Evolutionary conservation across 2,797 vertebrate genomes (phyloP).

Genomic region (Myotis pilosus): DNA sequence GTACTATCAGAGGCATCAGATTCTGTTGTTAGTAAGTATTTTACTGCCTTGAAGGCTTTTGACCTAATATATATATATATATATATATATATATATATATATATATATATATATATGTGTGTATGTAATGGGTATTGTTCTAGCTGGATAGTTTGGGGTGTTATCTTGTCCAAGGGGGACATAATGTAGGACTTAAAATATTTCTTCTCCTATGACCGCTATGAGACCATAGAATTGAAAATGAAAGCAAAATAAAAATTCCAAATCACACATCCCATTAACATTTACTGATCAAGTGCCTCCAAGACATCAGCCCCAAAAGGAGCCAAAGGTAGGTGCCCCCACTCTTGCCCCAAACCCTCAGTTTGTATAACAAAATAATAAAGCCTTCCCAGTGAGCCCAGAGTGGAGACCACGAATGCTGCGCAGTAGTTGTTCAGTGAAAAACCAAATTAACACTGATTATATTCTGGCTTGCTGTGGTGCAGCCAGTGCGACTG

Average conservation of each 20-base stretch:
- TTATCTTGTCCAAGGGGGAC: not conserved
- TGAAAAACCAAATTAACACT: conserved; percentile 84
- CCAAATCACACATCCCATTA: not conserved
- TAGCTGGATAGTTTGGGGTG: not conserved
- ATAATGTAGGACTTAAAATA: not conserved
- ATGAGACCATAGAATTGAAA: not conserved
- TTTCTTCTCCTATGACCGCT: not conserved
- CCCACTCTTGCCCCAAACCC: not conserved
- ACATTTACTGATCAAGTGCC: not conserved
- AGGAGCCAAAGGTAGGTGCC: not conserved
- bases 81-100: not conserved
- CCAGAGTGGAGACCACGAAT: conserved; percentile 54
- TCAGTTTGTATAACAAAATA: not conserved
- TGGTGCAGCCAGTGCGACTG: conserved; percentile 81
- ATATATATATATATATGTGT: not conserved
- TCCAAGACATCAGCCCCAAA: not conserved
- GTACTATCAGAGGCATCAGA: not conserved
- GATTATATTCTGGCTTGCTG: conserved; percentile 84
- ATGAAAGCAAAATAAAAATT: conserved; percentile 44
- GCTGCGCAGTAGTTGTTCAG: conserved; percentile 65
- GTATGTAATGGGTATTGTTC: not conserved
- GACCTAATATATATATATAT: not conserved
- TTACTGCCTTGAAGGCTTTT: not conserved
- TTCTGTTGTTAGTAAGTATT: not conserved
- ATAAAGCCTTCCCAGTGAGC: conserved; percentile 48